Percentiles rank a stretch among this genome's conserved stretches.
These are phyloP conservation scores for Sclerodermus sp. DNA, from an alignment of 2,888 invertebrate species.

Conservation along the genomic window DNA sequence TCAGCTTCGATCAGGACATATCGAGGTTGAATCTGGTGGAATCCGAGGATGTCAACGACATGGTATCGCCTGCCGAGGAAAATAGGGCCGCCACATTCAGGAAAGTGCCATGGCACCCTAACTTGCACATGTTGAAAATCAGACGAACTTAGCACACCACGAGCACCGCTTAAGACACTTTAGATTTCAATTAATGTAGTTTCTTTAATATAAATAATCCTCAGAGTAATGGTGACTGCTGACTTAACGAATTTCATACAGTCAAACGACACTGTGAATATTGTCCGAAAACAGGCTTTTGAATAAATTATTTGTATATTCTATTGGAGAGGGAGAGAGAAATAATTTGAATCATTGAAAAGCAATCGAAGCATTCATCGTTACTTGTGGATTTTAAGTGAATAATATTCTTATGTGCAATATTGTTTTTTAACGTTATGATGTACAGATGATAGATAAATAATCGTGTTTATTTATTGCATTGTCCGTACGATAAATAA, in stretches of 20 bases:
- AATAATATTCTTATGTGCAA: slow-evolving; percentile 24
- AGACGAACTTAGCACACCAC: slow-evolving; percentile 41
- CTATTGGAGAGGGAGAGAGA: too few relatives aligned
- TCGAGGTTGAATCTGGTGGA: slow-evolving; percentile 20
- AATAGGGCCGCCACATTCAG: slow-evolving; percentile 50
- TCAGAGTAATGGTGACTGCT: too few relatives aligned
- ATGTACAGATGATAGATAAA: slow-evolving; percentile 9
- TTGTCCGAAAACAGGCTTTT: too few relatives aligned
- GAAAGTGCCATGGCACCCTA: slow-evolving; percentile 59
- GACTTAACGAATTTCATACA: too few relatives aligned
- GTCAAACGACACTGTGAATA: too few relatives aligned
- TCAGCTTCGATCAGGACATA: slow-evolving; percentile 34
- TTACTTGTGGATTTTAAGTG: too few relatives aligned
- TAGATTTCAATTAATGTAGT: background rate
- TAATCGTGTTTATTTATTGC: slow-evolving; percentile 21
- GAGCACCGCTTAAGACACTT: background rate
- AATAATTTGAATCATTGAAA: background rate
- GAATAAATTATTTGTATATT: too few relatives aligned
- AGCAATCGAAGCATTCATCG: too few relatives aligned
- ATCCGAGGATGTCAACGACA: slow-evolving; percentile 25
- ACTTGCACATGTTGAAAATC: slow-evolving; percentile 57
- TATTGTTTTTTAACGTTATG: slow-evolving; percentile 21
- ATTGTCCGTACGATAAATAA: slow-evolving; percentile 15
- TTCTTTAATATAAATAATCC: background rate
- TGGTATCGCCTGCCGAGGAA: slow-evolving; percentile 28